Conservation (phyloP, 1,140 invertebrate genomes). For the Hylaeus anthracinus region DNA sequence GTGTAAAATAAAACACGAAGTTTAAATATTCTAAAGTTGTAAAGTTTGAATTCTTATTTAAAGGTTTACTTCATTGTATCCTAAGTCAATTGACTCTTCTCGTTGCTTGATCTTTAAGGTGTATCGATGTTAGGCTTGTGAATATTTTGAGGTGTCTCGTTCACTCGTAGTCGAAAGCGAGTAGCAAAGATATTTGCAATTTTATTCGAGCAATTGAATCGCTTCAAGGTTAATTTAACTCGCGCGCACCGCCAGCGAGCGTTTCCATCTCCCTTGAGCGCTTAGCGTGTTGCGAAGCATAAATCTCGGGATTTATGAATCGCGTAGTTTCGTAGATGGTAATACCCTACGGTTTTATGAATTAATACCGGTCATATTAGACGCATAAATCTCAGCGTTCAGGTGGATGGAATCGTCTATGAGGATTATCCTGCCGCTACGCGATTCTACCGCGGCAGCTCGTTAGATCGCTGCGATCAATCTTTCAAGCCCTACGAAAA, state of each 20-base stretch:
- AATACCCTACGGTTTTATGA: constrained; percentile 60
- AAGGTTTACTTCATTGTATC: too few species aligned
- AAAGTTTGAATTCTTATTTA: too few species aligned
- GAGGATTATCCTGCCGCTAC: constrained; percentile 40
- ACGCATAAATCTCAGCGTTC: constrained; percentile 60
- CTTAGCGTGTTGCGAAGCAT: constrained; percentile 36
- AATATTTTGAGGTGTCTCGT: too few species aligned
- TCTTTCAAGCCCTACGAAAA: constrained; percentile 29
- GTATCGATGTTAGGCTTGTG: too few species aligned
- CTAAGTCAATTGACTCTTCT: too few species aligned
- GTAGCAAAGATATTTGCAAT: constrained; percentile 41
- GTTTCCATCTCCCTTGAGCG: constrained; percentile 30
- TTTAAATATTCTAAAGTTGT: too few species aligned
- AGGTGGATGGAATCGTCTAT: constrained; percentile 50
- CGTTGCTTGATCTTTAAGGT: too few species aligned
- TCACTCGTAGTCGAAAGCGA: constrained; percentile 1
- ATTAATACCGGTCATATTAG: constrained; percentile 63
- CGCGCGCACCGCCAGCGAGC: constrained; percentile 28
- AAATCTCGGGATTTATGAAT: constrained; percentile 64
- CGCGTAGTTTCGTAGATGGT: constrained; percentile 55
- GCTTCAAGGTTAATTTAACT: constrained; percentile 53
- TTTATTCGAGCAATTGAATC: constrained; percentile 42
- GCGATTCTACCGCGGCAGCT: constrained; percentile 17
- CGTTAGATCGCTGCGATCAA: constrained; percentile 24
- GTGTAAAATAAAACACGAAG: too few species aligned